Conservation (phyloP, 2,797 vertebrate genomes). For the Mormyrops boulengeri region DNA sequence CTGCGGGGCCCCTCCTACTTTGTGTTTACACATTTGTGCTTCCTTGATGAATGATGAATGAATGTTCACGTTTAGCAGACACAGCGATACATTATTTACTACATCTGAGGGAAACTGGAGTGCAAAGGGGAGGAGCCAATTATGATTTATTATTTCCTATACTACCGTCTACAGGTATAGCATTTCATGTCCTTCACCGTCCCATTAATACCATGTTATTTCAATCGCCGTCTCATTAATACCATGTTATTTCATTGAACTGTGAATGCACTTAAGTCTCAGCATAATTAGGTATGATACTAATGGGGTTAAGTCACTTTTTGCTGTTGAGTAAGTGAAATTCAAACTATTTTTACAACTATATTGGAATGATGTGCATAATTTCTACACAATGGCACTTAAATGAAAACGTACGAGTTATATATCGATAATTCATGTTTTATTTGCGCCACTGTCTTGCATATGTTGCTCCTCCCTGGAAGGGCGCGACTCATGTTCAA, state of each 20-base stretch:
- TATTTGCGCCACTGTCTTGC: neutral
- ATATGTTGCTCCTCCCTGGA: neutral
- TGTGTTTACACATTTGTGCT: neutral
- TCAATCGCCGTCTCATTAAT: neutral
- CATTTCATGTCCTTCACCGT: neutral
- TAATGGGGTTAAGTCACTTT: too few species aligned
- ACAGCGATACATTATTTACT: neutral
- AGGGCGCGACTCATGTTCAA: neutral
- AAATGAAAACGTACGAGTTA: neutral
- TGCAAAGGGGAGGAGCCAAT: neutral
- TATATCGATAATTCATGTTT: neutral
- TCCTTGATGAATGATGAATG: neutral
- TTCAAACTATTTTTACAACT: too few species aligned
- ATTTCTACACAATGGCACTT: neutral
- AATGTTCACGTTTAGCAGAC: neutral
- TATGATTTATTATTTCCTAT: neutral
- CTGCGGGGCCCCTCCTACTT: neutral
- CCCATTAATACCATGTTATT: neutral
- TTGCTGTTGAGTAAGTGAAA: too few species aligned
- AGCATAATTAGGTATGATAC: neutral
- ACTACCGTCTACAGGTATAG: neutral
- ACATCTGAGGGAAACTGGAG: neutral
- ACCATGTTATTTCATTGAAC: neutral
- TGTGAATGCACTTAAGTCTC: neutral
- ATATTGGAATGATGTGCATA: neutral